phyloP scores from a whole-genome alignment of 2,888 invertebrate genomes.

The Chesias legatella region DNA sequence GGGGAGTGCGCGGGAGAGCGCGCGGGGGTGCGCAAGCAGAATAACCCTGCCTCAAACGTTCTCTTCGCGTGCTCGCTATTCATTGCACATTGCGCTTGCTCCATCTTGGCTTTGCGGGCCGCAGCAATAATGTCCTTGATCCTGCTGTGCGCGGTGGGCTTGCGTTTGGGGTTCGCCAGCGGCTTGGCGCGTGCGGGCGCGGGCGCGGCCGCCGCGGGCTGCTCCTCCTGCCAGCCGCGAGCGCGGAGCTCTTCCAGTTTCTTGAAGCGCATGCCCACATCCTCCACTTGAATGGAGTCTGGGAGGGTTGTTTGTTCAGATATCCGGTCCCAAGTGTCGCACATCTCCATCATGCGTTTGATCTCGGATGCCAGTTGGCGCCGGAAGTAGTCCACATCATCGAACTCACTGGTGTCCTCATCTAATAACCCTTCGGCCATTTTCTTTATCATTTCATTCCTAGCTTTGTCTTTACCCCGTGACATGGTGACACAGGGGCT shows the following conservation, averaged over 20 bases:
- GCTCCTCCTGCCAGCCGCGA: slow-evolving; percentile 77
- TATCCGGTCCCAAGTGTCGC: slow-evolving; percentile 77
- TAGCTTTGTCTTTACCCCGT: slow-evolving; percentile 80
- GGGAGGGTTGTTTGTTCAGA: slow-evolving; percentile 55
- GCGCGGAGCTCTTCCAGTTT: slow-evolving; percentile 64
- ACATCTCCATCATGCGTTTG: slow-evolving; percentile 70
- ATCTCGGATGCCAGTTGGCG: slow-evolving; percentile 75
- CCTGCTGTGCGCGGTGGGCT: slow-evolving; percentile 38
- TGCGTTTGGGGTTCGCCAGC: slow-evolving; percentile 10
- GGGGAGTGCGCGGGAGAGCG: slow-evolving; percentile 41
- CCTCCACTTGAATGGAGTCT: slow-evolving; percentile 81
- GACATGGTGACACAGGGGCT: slow-evolving; percentile 82
- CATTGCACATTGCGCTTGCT: slow-evolving; percentile 32
- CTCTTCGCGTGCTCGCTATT: too few relatives aligned
- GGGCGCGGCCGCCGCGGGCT: slow-evolving; percentile 29
- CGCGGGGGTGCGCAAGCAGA: slow-evolving; percentile 63
- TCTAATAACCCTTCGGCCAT: slow-evolving; percentile 60
- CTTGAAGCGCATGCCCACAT: slow-evolving; percentile 82
- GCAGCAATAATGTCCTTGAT: slow-evolving; percentile 67
- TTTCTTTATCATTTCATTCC: slow-evolving; percentile 76
- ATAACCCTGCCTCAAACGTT: slow-evolving; percentile 72
- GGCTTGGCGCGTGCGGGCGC: slow-evolving; percentile 16
- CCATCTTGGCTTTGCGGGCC: slow-evolving; percentile 58
- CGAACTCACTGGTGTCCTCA: slow-evolving; percentile 55
- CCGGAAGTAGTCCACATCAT: slow-evolving; percentile 57